Conservation (phyloP, 2,888 invertebrate genomes). For the Scaeva pyrastri region DNA sequence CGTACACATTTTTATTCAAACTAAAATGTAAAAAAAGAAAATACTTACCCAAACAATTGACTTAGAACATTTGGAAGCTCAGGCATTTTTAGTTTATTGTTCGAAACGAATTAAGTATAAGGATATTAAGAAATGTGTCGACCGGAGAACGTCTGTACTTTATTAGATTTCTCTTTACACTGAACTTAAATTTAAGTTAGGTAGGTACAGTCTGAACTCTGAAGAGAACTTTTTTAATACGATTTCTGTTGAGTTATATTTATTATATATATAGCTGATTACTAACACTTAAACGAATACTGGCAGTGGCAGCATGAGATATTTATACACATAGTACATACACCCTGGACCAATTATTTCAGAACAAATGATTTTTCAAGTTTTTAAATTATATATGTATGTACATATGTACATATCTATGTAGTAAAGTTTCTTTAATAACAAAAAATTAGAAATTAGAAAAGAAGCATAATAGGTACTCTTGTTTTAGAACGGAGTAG, state of each 20-base stretch:
- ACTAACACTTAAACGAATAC: too few relatives aligned
- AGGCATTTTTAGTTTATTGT: slow-evolving; percentile 77
- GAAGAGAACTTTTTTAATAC: slow-evolving; percentile 11
- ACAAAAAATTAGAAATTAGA: too few relatives aligned
- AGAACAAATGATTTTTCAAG: background rate
- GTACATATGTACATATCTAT: too few relatives aligned
- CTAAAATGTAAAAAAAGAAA: background rate
- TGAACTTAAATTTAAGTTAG: background rate
- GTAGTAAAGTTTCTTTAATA: too few relatives aligned
- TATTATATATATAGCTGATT: background rate
- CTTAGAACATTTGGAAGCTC: slow-evolving; percentile 78
- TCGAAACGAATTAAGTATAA: background rate
- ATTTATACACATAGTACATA: background rate
- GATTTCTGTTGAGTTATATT: background rate
- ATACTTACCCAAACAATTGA: slow-evolving; percentile 79
- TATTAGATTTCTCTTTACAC: slow-evolving; percentile 23
- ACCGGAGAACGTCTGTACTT: background rate
- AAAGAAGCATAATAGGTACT: too few relatives aligned
- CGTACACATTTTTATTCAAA: background rate
- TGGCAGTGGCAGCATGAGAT: background rate
- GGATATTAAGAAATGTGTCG: background rate
- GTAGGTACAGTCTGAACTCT: background rate
- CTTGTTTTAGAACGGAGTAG: too few relatives aligned
- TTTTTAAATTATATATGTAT: too few relatives aligned
- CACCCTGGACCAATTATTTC: background rate